Percentiles rank a stretch among this genome's conserved stretches.
Conservation (phyloP, 2,113 vertebrate species). For the Boleophthalmus pectinirostris region DNA sequence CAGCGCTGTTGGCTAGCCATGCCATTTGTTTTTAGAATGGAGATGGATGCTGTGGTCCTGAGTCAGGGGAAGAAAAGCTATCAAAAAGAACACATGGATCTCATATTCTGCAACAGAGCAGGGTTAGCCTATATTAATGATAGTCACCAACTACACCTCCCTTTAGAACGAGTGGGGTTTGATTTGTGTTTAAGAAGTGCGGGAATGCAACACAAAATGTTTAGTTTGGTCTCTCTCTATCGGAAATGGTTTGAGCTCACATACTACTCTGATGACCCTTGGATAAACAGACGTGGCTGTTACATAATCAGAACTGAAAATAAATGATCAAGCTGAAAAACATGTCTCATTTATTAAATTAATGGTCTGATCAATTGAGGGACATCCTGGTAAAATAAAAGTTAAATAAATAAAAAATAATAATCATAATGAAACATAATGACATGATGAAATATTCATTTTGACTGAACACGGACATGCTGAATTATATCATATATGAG, state of each 20-base stretch:
- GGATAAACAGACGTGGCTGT: constrained; percentile 70
- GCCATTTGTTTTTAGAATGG: constrained; percentile 69
- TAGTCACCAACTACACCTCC: constrained; percentile 58
- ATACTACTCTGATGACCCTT: constrained; percentile 50
- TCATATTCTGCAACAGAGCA: constrained; percentile 82
- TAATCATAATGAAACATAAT: no score
- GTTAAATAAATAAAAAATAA: no score
- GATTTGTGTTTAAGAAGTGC: constrained; percentile 76
- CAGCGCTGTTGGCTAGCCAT: constrained; percentile 36
- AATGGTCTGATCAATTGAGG: background rate
- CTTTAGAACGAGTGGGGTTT: constrained; percentile 53
- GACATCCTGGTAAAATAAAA: no score
- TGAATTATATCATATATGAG: background rate
- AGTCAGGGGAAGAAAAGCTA: constrained; percentile 76
- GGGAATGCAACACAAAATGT: constrained; percentile 68
- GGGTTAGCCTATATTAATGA: constrained; percentile 80
- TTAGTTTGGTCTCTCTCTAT: constrained; percentile 72
- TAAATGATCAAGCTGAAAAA: constrained; percentile 91
- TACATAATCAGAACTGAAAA: constrained; percentile 90
- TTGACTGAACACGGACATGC: background rate
- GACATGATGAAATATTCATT: background rate
- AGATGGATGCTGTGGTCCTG: constrained; percentile 75
- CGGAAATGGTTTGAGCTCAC: constrained; percentile 65
- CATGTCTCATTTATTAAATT: background rate
- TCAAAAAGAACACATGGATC: constrained; percentile 73